Conservation (phyloP, 2,888 invertebrate species). For the Cephalotes varians region DNA sequence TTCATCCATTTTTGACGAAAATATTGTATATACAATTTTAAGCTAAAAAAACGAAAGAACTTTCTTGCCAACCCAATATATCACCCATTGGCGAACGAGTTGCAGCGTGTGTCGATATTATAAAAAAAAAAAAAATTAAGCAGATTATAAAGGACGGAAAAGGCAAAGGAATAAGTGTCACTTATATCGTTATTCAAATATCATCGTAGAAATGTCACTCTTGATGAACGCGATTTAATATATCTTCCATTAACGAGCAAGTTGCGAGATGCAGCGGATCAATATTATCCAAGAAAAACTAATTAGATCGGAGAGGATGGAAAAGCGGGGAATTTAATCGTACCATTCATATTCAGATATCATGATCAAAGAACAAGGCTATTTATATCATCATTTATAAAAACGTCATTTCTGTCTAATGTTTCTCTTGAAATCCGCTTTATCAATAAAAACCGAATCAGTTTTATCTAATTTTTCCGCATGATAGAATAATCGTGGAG, state of each 20-base stretch:
- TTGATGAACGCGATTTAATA: neutral
- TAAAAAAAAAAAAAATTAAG: slow-evolving; percentile 1
- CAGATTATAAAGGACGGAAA: neutral
- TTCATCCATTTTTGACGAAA: too few relatives aligned
- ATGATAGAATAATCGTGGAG: slow-evolving; percentile 1
- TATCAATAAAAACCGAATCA: neutral
- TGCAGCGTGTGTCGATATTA: neutral
- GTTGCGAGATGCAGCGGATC: neutral
- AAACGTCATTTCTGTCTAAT: neutral
- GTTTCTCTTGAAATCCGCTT: neutral
- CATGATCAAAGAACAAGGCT: neutral
- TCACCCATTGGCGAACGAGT: neutral
- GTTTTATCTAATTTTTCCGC: neutral
- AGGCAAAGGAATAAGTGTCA: neutral
- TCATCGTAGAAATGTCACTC: neutral
- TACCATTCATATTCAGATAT: neutral
- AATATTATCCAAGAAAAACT: neutral
- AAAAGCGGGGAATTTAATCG: neutral
- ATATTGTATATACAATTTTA: too few relatives aligned
- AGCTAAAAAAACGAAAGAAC: too few relatives aligned
- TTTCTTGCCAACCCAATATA: too few relatives aligned
- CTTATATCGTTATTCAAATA: too few relatives aligned
- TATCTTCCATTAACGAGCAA: neutral
- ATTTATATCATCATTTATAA: neutral
- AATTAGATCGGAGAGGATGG: neutral